A percentile compares a stretch with the other conserved stretches of the same genome.
Evolutionary conservation across 2,888 invertebrate genomes (phyloP).

Genomic region (Terebella lapidaria): DNA sequence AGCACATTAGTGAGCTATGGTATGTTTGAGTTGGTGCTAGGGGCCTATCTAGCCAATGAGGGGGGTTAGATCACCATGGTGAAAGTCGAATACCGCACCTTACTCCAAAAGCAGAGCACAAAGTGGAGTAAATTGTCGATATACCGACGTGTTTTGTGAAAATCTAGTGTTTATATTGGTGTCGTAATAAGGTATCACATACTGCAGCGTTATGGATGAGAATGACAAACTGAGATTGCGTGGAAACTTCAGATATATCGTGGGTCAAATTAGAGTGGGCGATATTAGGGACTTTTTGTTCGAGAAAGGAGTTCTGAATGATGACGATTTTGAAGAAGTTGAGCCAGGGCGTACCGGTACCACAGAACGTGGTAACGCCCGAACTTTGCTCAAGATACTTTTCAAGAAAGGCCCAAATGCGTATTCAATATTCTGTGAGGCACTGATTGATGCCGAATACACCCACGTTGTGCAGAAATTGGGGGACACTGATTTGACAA

Average conservation of each 20-base stretch:
- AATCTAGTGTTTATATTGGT: no score
- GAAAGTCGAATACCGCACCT: no score
- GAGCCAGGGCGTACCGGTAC: not conserved
- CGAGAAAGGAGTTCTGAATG: not conserved
- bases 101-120: no score
- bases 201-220: no score
- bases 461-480: not conserved
- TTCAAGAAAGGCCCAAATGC: not conserved
- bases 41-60: no score
- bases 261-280: not conserved
- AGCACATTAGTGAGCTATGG: no score
- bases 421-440: not conserved
- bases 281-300: not conserved
- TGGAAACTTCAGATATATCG: not conserved
- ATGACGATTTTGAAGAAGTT: not conserved
- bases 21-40: no score
- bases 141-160: no score
- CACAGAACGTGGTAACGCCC: not conserved
- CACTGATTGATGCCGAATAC: not conserved
- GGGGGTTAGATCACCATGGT: no score
- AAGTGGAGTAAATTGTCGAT: no score
- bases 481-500: not conserved
- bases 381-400: not conserved
- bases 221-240: not conserved
- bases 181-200: no score